phyloP scores from a whole-genome alignment of 2,888 invertebrate genomes.

The Pristionchus fissidentatus region DNA sequence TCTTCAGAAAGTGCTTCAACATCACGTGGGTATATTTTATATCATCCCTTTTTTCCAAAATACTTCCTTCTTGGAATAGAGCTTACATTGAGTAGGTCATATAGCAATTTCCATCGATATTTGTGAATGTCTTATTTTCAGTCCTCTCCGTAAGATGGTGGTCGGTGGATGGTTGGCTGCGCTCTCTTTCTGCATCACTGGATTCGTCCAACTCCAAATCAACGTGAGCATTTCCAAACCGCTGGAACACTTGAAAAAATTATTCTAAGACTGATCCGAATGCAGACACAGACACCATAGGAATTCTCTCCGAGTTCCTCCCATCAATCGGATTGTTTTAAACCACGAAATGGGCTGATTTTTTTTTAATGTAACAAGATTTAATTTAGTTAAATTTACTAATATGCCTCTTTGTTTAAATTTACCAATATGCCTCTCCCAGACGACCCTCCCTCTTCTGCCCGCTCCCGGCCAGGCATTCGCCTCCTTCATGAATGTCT shows the following conservation, averaged over 20 bases:
- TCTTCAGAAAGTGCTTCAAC: conserved; percentile 57
- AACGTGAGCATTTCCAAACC: conserved; percentile 60
- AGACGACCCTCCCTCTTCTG: conserved; percentile 64
- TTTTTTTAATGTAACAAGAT: no score
- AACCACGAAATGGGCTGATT: no score
- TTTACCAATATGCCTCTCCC: neutral
- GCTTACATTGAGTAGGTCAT: neutral
- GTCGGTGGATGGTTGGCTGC: conserved; percentile 90
- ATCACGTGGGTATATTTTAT: conserved; percentile 59
- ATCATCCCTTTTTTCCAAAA: no score
- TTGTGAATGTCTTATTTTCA: conserved; percentile 71
- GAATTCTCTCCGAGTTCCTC: no score
- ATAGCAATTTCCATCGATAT: neutral
- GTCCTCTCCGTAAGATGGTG: conserved; percentile 89
- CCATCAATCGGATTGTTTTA: no score
- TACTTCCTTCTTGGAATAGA: no score
- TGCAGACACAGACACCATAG: no score
- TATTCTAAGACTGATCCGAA: no score
- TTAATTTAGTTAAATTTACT: no score
- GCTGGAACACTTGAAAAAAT: neutral
- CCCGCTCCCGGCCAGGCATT: conserved; percentile 60
- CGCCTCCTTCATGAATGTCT: conserved; percentile 64
- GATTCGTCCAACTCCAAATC: conserved; percentile 80
- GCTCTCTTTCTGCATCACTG: conserved; percentile 88
- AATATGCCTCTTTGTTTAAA: no score